A percentile compares a stretch with the other conserved stretches of the same genome.
Conservation (phyloP, 2,113 vertebrate genomes). For the Ceyx melanurus region DNA sequence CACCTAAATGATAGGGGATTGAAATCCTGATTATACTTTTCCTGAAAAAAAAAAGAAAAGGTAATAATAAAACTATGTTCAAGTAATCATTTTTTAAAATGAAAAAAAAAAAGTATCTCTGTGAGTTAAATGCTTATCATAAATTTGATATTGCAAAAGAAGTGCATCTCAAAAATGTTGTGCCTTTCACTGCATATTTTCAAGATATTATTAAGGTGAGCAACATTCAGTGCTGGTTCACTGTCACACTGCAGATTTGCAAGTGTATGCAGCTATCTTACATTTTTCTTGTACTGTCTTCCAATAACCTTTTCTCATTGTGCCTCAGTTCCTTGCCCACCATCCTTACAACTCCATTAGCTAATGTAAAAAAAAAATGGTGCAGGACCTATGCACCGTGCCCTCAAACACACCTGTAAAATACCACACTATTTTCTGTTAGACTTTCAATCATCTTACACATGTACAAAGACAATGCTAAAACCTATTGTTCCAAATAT, state of each 20-base stretch:
- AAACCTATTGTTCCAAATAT: background rate
- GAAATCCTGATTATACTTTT: background rate
- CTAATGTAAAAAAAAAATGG: background rate
- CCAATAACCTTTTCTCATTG: background rate
- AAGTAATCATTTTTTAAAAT: constrained; percentile 26
- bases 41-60: background rate
- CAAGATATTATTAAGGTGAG: background rate
- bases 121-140: background rate
- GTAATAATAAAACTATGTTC: background rate
- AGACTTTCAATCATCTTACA: background rate
- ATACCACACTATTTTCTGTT: background rate
- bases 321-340: background rate
- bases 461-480: background rate
- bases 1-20: background rate
- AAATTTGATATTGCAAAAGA: background rate
- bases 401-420: background rate
- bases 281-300: background rate
- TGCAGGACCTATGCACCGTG: background rate
- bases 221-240: background rate
- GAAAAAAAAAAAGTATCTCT: background rate
- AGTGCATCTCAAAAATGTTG: background rate
- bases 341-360: background rate
- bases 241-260: background rate
- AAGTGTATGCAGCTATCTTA: background rate
- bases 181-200: constrained; percentile 7